Percentiles rank a stretch among this genome's conserved stretches.
Evolutionary conservation across 1,140 invertebrate species (phyloP).

Genomic region (Piezodorus guildinii): DNA sequence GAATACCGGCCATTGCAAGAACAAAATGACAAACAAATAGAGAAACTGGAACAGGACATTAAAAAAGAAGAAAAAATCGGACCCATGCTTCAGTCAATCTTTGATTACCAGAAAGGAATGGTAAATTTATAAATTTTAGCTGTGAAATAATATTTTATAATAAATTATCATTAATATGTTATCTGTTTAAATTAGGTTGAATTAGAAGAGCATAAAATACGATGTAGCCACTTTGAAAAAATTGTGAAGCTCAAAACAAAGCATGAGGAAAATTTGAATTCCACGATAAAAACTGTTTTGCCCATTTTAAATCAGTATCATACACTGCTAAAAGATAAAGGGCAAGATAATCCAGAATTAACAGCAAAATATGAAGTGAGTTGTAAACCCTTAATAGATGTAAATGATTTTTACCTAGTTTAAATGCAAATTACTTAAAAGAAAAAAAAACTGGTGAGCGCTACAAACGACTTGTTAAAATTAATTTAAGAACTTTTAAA

Average conservation of each 20-base stretch:
- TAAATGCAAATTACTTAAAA: no score
- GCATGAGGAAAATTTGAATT: conserved; percentile 8
- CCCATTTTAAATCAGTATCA: conserved; percentile 9
- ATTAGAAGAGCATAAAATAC: conserved; percentile 12
- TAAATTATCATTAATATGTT: background rate
- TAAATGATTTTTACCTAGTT: background rate
- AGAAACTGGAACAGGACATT: conserved; percentile 9
- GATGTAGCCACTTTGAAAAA: conserved; percentile 3
- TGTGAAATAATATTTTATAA: background rate
- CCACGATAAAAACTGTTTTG: background rate
- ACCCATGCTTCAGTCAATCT: background rate
- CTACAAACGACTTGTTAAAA: no score
- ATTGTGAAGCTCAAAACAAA: conserved; percentile 7
- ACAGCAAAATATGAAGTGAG: conserved; percentile 15
- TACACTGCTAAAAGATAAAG: background rate
- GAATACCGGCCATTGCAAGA: conserved; percentile 8
- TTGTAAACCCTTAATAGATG: background rate
- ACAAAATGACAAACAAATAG: background rate
- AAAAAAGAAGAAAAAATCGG: background rate
- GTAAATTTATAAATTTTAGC: background rate
- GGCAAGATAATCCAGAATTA: conserved; percentile 4
- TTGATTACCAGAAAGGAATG: background rate
- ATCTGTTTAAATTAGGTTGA: background rate
- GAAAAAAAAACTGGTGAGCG: no score
- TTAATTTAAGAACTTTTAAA: no score